Evolutionary conservation across 2,797 vertebrate species (phyloP).

Genomic region (Champsocephalus esox): DNA sequence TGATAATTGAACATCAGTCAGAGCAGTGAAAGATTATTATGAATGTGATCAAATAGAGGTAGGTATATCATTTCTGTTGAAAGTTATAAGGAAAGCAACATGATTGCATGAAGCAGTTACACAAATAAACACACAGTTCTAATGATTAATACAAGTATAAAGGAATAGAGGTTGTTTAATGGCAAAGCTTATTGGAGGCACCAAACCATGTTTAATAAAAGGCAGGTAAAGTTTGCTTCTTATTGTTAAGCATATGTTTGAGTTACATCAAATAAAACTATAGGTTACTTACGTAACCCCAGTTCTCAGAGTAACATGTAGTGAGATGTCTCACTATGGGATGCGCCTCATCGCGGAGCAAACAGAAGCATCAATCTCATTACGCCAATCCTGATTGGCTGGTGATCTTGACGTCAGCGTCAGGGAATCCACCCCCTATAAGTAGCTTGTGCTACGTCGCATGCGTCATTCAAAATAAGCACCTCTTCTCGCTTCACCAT

Average conservation of each 20-base stretch:
- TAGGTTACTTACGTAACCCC: too few species aligned
- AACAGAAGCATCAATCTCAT: too few species aligned
- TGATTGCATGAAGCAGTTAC: not conserved
- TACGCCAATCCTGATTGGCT: too few species aligned
- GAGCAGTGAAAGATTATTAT: conserved; percentile 26
- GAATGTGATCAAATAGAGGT: conserved; percentile 14
- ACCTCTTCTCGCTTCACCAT: too few species aligned
- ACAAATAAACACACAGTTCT: not conserved
- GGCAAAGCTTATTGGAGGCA: conserved; percentile 20
- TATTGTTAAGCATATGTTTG: not conserved
- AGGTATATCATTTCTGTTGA: not conserved
- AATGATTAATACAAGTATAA: conserved; percentile 7
- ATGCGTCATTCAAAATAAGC: too few species aligned
- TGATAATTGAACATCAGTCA: conserved; percentile 34
- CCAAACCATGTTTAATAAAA: conserved; percentile 38
- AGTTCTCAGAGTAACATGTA: too few species aligned
- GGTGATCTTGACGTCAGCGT: too few species aligned
- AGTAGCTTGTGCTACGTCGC: too few species aligned
- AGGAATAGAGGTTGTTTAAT: not conserved
- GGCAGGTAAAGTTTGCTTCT: conserved; percentile 17
- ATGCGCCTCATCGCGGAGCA: too few species aligned
- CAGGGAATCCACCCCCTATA: too few species aligned
- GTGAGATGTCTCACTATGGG: too few species aligned
- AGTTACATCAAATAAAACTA: conserved; percentile 22
- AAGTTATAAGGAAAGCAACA: conserved; percentile 7